A percentile compares a stretch with the other conserved stretches of the same genome.
Evolutionary conservation across 1,140 invertebrate genomes (phyloP).

Genomic region (Drosophila bifasciata): DNA sequence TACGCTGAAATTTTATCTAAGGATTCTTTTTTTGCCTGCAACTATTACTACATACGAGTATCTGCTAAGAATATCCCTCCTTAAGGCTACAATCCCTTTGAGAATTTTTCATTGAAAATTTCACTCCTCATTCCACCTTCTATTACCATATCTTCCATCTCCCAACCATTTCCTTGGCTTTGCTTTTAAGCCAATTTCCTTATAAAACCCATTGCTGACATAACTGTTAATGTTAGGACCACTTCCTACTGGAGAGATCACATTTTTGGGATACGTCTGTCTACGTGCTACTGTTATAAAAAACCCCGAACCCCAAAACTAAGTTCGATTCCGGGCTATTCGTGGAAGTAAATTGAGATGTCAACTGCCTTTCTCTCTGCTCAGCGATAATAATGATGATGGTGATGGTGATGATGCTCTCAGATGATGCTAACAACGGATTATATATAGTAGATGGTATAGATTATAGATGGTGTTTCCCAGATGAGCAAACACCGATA

Average conservation of each 20-base stretch:
- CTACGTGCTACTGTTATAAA: conserved; percentile 59
- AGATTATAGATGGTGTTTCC: not conserved
- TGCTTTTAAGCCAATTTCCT: conserved; percentile 26
- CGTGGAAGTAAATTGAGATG: conserved; percentile 79
- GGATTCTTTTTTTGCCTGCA: too few species aligned
- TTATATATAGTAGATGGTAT: conserved; percentile 1
- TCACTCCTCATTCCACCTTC: conserved; percentile 18
- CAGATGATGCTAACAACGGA: conserved; percentile 44
- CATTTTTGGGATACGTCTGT: conserved; percentile 7
- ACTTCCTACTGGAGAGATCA: conserved; percentile 38
- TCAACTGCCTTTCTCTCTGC: conserved; percentile 43
- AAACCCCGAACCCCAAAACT: not conserved
- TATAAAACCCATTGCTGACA: conserved; percentile 39
- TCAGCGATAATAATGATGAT: conserved; percentile 22
- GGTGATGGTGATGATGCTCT: not conserved
- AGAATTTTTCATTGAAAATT: conserved; percentile 26
- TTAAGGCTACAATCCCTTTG: too few species aligned
- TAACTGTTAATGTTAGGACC: conserved; percentile 52
- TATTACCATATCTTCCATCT: not conserved
- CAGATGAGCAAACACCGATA: conserved; percentile 67
- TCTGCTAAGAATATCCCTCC: too few species aligned
- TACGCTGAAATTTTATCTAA: too few species aligned
- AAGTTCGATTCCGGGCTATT: conserved; percentile 43
- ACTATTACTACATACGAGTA: too few species aligned
- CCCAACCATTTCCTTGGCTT: not conserved